phyloP scores from a whole-genome alignment of 2,888 invertebrate genomes.

The Andrena chrysosceles region DNA sequence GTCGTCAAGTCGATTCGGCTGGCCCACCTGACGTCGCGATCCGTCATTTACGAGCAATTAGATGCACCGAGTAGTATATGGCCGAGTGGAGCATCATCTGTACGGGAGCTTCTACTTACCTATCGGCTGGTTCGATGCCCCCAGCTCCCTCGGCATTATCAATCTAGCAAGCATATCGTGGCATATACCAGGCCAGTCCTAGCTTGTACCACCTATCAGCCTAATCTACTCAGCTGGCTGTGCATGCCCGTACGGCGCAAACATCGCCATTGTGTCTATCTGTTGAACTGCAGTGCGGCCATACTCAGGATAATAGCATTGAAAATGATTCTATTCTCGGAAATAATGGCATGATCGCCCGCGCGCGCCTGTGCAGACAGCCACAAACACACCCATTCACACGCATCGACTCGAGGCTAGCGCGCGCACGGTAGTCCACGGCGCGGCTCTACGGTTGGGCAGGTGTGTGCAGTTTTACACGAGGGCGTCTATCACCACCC shows the following conservation, averaged over 20 bases:
- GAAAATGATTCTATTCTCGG: slow-evolving; percentile 78
- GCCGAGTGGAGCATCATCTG: slow-evolving; percentile 57
- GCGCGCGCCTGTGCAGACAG: neutral
- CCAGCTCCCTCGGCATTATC: slow-evolving; percentile 73
- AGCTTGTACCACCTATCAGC: slow-evolving; percentile 71
- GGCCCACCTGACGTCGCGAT: slow-evolving; percentile 64
- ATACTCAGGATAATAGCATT: slow-evolving; percentile 75
- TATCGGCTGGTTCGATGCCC: slow-evolving; percentile 64
- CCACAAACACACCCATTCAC: neutral
- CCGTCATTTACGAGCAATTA: slow-evolving; percentile 77
- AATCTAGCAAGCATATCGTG: slow-evolving; percentile 79
- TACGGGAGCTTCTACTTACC: slow-evolving; percentile 73
- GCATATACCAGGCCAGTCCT: slow-evolving; percentile 69
- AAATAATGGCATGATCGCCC: slow-evolving; percentile 67
- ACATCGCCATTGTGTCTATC: slow-evolving; percentile 79
- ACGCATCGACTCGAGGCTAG: neutral
- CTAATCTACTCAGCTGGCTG: slow-evolving; percentile 76
- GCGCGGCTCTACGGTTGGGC: neutral
- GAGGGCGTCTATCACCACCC: slow-evolving; percentile 18
- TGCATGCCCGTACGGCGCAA: slow-evolving; percentile 70
- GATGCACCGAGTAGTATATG: slow-evolving; percentile 44
- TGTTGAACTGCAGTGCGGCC: slow-evolving; percentile 75
- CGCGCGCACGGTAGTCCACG: neutral
- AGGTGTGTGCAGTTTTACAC: slow-evolving; percentile 17
- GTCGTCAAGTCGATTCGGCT: slow-evolving; percentile 34